Evolutionary conservation across 92 coral and sea anemone genomes (phyloP).

Genomic region (Parazoanthus swiftii): DNA sequence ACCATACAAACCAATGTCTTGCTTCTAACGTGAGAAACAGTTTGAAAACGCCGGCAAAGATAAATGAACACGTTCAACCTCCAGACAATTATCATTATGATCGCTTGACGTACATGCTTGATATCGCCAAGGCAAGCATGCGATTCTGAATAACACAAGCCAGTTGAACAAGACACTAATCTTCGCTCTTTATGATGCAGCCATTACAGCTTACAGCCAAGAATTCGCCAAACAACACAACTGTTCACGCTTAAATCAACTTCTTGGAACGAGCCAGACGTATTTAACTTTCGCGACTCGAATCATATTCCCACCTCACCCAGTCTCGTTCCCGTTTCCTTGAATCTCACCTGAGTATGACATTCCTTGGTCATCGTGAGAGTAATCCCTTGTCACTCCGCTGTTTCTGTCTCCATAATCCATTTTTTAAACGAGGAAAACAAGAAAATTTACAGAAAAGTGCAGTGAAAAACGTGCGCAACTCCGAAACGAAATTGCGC

Average conservation of each 20-base stretch:
- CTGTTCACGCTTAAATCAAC: neutral
- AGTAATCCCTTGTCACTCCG: conserved; percentile 29
- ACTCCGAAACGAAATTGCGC: conserved; percentile 1
- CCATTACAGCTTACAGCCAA: neutral
- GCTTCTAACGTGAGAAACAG: neutral
- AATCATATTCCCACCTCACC: neutral
- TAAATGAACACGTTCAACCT: too few species aligned
- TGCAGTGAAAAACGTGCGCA: conserved; percentile 16
- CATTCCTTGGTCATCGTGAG: conserved; percentile 38
- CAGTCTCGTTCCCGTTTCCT: neutral
- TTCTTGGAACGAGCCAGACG: neutral
- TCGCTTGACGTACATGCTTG: neutral
- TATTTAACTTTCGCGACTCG: neutral
- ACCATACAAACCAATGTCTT: neutral
- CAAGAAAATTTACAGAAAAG: neutral
- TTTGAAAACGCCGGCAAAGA: neutral
- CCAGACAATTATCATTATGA: neutral
- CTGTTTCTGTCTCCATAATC: conserved; percentile 36
- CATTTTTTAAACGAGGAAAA: conserved; percentile 12
- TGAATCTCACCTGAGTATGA: conserved; percentile 11
- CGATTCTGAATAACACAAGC: neutral
- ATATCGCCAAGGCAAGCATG: too few species aligned
- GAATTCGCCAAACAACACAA: neutral
- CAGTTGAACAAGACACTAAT: neutral
- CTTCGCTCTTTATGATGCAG: neutral